These are phyloP conservation scores for Dasysyrphus tricinctus DNA, from an alignment of 2,888 invertebrate genomes.

Conservation along the genomic window DNA sequence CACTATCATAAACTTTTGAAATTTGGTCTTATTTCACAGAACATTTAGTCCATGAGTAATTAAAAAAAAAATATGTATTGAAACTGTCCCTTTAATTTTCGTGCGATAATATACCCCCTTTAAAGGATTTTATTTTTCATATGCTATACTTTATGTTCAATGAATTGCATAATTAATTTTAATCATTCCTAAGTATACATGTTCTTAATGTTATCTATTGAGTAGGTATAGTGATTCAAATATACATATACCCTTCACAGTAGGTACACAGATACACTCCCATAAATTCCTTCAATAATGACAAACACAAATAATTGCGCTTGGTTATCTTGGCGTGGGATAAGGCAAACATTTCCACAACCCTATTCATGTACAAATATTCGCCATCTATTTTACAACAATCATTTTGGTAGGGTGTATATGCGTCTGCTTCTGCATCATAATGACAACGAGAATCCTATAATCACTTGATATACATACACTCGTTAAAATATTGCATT, in stretches of 20 bases:
- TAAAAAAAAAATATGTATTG: not conserved
- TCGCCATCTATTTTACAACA: not conserved
- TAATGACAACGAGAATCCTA: not conserved
- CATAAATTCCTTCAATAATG: constrained; percentile 9
- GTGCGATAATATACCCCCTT: not conserved
- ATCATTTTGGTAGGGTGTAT: not conserved
- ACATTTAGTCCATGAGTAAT: no score
- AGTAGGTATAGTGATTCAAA: not conserved
- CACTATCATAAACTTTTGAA: no score
- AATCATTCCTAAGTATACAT: constrained; percentile 48
- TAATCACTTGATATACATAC: not conserved
- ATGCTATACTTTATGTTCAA: not conserved
- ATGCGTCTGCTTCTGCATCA: not conserved
- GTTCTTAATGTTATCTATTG: constrained; percentile 21
- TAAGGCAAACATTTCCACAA: not conserved
- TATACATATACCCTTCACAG: no score
- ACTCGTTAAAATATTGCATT: constrained; percentile 40
- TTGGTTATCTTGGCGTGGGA: not conserved
- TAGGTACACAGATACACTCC: not conserved
- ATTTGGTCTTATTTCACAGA: no score
- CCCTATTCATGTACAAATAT: not conserved
- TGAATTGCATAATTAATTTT: constrained; percentile 41
- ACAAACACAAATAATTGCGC: constrained; percentile 24
- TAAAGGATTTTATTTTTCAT: not conserved
- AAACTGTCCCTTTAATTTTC: not conserved